Base-by-base conservation (phyloP, 2,888 invertebrate genomes). In the Tholera decimalis region DNA sequence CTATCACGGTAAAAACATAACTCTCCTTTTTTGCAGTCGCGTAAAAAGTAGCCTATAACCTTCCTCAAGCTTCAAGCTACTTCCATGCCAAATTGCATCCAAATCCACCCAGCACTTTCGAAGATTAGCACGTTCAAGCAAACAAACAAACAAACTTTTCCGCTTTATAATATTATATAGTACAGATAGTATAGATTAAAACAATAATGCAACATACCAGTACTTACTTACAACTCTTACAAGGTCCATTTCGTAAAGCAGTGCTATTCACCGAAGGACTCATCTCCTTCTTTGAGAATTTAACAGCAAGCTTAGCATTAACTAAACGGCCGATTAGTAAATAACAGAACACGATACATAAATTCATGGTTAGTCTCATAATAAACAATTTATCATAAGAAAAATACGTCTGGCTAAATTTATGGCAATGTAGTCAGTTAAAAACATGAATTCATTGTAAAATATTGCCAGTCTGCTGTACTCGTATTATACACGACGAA, bases 201-300 rank as follows among this genome's bases (percentile, higher is more conserved):
- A n/a, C n/a, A n/a, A n/a, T n/a, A n/a, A n/a, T n/a, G n/a, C n/a
- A n/a, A n/a, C n/a, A n/a, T n/a, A n/a, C n/a, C n/a, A n/a, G n/a
- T n/a, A n/a, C n/a, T n/a, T 77, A 90, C 91, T 91, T 67, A 91
- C 92, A n/a, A n/a, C n/a, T n/a, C n/a, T 87, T 8, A n/a, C 1
- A 80, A 15, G 77, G 18, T n/a, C 81, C 87, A 3, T 0, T n/a
- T 28, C 2, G 18, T 39, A 83, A 60, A 43, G 85, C 83, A 66
- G 73, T 86, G 0, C 1, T 0, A 37, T 80, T 82, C 59, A 11
- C 18, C 2, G 18, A 28, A 47, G 28, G 20, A 50, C 82, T 80
- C 60, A 88, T 77, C 57, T 84, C 67, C 89, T 92, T 80, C 88
- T 91, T 53, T 77, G 74, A 82, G 76, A 91, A 43, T 72, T 85